Evolutionary conservation across 2,797 vertebrate species (phyloP).

Genomic region (Falco peregrinus): DNA sequence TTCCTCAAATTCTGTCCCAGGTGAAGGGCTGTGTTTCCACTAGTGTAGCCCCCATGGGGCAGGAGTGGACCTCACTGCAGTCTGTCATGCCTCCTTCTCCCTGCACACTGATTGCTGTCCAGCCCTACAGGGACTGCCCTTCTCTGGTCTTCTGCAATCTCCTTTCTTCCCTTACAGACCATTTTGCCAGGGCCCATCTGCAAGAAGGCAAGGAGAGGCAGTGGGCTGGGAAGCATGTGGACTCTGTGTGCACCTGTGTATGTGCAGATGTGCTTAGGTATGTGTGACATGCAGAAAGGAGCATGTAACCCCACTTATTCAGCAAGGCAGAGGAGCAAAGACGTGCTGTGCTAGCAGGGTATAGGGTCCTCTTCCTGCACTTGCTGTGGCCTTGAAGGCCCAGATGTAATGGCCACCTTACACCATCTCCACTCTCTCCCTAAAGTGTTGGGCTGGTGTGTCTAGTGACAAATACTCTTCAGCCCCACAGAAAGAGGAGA

Average conservation of each 20-base stretch:
- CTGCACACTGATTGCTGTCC: not conserved
- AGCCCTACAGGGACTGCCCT: not conserved
- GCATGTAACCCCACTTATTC: not conserved
- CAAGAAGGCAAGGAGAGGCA: not conserved
- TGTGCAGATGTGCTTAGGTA: not conserved
- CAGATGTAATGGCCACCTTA: not conserved
- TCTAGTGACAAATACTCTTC: rapidly evolving
- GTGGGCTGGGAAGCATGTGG: not conserved
- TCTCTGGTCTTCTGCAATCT: not conserved
- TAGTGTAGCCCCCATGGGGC: not conserved
- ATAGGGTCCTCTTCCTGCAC: not conserved
- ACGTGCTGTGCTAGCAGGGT: not conserved
- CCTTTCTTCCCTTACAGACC: not conserved
- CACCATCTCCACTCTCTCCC: not conserved
- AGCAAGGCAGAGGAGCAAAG: not conserved
- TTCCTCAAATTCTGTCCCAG: not conserved
- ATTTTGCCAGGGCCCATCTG: not conserved
- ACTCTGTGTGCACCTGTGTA: not conserved
- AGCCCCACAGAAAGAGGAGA: not conserved
- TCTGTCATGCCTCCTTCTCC: not conserved
- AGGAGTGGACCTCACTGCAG: not conserved
- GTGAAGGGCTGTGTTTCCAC: not conserved
- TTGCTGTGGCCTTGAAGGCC: not conserved
- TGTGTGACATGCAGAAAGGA: not conserved
- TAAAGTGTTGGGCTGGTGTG: not conserved